Conservation (phyloP, 2,113 vertebrate genomes). For the Corythornis madagascariensis region DNA sequence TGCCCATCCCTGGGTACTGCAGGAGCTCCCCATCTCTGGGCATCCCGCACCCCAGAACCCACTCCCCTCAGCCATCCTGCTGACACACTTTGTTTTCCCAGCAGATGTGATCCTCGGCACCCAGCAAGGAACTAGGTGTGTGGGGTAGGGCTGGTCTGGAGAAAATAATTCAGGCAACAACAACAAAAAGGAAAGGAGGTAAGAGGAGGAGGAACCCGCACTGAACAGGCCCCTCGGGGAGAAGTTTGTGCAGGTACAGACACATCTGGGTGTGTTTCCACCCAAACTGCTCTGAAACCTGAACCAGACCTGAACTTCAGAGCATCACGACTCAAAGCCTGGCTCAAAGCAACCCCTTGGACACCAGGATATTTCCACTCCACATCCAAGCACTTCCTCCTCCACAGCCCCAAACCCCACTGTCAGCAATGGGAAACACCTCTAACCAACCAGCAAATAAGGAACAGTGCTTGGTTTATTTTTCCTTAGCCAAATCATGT, state of each 20-base stretch:
- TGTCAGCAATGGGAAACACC: background rate
- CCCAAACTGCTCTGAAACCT: background rate
- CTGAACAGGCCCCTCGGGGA: fast-evolving
- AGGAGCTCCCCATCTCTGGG: fast-evolving
- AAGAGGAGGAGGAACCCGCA: background rate
- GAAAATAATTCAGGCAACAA: background rate
- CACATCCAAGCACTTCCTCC: background rate
- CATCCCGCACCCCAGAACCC: fast-evolving
- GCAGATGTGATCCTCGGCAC: background rate
- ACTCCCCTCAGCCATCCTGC: slow-evolving; percentile 11
- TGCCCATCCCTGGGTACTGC: background rate
- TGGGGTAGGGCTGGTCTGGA: background rate
- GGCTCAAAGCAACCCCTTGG: background rate
- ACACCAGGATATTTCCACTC: background rate
- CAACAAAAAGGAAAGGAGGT: background rate
- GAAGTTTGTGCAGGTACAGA: background rate
- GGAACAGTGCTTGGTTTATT: background rate
- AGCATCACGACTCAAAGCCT: background rate
- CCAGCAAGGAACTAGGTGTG: background rate
- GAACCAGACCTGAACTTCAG: background rate
- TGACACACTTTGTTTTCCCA: background rate
- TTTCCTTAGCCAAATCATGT: background rate
- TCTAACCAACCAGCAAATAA: background rate
- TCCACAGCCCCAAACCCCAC: background rate
- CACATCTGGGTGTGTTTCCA: background rate